A percentile compares a stretch with the other conserved stretches of the same genome.
These are phyloP conservation scores for Neomonachus schauinslandi DNA, from an alignment of 2,113 vertebrate species.

Conservation along the genomic window DNA sequence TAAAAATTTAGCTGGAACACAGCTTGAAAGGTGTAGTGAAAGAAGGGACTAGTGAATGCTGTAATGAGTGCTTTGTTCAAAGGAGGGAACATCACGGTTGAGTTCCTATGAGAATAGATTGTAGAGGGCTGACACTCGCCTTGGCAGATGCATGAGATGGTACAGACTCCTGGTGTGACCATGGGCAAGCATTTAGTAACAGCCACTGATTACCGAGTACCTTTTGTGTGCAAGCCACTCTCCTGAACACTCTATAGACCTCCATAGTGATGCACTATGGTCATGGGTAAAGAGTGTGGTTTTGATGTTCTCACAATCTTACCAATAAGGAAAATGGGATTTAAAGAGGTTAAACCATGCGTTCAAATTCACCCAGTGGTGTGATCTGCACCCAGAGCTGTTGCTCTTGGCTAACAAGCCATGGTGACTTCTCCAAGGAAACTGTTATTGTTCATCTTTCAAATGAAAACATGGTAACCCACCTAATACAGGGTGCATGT, in stretches of 20 bases:
- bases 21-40: background rate
- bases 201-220: background rate
- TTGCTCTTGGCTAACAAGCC: background rate
- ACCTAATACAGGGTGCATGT: background rate
- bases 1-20: background rate
- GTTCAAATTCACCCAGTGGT: background rate
- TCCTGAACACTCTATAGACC: background rate
- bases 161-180: background rate
- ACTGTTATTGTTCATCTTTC: background rate
- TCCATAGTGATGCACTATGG: background rate
- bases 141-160: background rate
- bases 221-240: background rate
- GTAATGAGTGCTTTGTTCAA: background rate
- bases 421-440: background rate
- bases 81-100: background rate
- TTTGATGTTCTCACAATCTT: background rate
- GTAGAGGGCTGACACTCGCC: background rate
- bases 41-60: background rate
- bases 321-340: background rate
- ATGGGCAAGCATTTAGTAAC: background rate
- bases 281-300: background rate
- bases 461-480: background rate
- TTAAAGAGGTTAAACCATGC: background rate
- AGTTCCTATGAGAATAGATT: background rate
- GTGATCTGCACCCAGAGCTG: background rate